Conservation (phyloP, 2,888 invertebrate species). For the Aporophyla lueneburgensis region DNA sequence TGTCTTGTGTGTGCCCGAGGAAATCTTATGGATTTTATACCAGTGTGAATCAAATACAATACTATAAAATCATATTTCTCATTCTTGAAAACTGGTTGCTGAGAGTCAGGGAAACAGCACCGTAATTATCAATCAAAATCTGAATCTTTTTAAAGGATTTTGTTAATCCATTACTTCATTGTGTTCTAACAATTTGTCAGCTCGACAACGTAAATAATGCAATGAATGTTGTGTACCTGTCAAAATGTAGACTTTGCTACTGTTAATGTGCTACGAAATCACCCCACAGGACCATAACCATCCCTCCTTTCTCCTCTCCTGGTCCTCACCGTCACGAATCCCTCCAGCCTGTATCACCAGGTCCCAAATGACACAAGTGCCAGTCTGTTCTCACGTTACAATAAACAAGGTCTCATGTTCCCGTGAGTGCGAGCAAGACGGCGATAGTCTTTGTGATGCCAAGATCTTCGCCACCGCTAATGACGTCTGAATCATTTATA, state of each 20-base stretch:
- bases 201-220: no score
- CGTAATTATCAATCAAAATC: neutral
- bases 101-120: neutral
- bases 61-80: no score
- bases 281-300: neutral
- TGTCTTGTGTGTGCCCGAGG: no score
- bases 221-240: no score
- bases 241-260: no score
- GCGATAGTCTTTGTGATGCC: conserved; percentile 65
- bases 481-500: conserved; percentile 79
- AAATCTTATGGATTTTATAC: no score
- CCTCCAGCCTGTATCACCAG: conserved; percentile 62
- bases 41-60: no score
- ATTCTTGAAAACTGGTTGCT: neutral
- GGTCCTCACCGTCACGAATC: neutral
- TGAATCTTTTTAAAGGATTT: no score
- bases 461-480: conserved; percentile 75
- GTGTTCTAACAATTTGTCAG: no score
- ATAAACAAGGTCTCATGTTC: conserved; percentile 68
- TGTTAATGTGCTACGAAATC: no score
- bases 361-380: conserved; percentile 62
- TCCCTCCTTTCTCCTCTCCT: neutral
- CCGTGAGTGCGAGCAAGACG: conserved; percentile 67
- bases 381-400: conserved; percentile 75
- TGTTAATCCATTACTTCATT: no score